These are phyloP conservation scores for Drosophila anomelani DNA, from an alignment of 2,888 invertebrate genomes.

Conservation along the genomic window DNA sequence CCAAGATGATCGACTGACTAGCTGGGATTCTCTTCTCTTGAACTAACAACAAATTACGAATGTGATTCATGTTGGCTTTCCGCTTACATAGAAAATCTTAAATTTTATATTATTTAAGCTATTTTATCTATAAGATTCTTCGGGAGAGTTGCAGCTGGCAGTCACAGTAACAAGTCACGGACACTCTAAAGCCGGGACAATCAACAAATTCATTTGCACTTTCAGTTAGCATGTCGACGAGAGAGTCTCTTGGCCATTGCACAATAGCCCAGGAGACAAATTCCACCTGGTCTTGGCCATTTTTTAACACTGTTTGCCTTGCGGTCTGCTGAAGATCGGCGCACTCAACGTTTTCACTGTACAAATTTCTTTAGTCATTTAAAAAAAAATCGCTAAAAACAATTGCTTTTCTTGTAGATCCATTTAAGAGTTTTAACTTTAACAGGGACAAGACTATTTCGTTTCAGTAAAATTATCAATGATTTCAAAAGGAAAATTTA, in stretches of 20 bases:
- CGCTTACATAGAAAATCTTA: too few relatives aligned
- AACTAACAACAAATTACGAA: not conserved
- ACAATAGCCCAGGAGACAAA: slow-evolving; percentile 22
- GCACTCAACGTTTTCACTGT: not conserved
- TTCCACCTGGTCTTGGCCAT: slow-evolving; percentile 13
- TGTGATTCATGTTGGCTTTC: slow-evolving; percentile 1
- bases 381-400: not conserved
- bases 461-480: too few relatives aligned
- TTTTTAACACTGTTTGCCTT: slow-evolving; percentile 33
- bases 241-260: slow-evolving; percentile 14
- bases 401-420: not conserved
- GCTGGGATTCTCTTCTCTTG: not conserved
- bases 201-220: slow-evolving; percentile 33
- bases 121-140: not conserved
- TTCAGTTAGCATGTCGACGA: slow-evolving; percentile 17
- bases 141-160: not conserved
- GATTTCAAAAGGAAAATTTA: not conserved
- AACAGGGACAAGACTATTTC: not conserved
- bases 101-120: not conserved
- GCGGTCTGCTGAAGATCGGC: slow-evolving; percentile 8
- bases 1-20: slow-evolving; percentile 2
- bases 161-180: slow-evolving; percentile 16
- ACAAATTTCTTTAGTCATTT: not conserved
- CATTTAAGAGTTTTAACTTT: not conserved
- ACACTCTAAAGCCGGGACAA: slow-evolving; percentile 6